Conservation (phyloP, 2,797 vertebrate genomes). For the Jordanella pulchra region DNA sequence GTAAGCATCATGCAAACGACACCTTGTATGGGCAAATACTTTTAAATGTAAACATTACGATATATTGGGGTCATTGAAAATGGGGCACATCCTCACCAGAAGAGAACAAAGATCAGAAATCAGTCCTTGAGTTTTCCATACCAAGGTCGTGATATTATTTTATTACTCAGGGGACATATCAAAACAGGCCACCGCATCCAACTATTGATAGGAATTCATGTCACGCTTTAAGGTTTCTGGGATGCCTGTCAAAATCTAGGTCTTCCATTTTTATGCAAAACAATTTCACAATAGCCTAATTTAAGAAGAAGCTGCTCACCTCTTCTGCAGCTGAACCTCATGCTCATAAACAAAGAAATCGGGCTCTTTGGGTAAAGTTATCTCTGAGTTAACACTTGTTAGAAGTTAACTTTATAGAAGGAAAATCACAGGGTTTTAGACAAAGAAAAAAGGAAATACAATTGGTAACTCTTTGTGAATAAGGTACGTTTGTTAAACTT, state of each 20-base stretch:
- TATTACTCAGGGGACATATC: constrained; percentile 54
- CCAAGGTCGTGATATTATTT: constrained; percentile 59
- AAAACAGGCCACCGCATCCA: constrained; percentile 62
- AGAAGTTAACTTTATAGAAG: neutral
- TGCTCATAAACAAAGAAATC: neutral
- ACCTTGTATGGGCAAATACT: constrained; percentile 50
- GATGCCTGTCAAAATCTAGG: constrained; percentile 51
- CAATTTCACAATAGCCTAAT: constrained; percentile 39
- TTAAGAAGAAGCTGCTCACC: constrained; percentile 2
- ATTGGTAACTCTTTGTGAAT: neutral
- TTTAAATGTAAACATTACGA: constrained; percentile 1
- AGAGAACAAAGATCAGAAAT: constrained; percentile 44
- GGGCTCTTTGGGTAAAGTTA: neutral
- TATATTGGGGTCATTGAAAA: constrained; percentile 11
- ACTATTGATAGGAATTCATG: constrained; percentile 57
- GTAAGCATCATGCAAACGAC: constrained; percentile 17
- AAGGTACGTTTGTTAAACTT: neutral
- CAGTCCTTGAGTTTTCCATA: constrained; percentile 39
- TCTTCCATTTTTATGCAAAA: constrained; percentile 32
- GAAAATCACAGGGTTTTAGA: neutral
- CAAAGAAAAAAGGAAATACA: neutral
- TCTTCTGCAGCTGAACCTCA: neutral
- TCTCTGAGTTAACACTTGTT: neutral
- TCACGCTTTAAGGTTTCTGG: constrained; percentile 62
- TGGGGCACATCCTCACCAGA: constrained; percentile 33